These are phyloP conservation scores for Polydesmus complanatus DNA, from an alignment of 2,888 invertebrate species.

Conservation along the genomic window DNA sequence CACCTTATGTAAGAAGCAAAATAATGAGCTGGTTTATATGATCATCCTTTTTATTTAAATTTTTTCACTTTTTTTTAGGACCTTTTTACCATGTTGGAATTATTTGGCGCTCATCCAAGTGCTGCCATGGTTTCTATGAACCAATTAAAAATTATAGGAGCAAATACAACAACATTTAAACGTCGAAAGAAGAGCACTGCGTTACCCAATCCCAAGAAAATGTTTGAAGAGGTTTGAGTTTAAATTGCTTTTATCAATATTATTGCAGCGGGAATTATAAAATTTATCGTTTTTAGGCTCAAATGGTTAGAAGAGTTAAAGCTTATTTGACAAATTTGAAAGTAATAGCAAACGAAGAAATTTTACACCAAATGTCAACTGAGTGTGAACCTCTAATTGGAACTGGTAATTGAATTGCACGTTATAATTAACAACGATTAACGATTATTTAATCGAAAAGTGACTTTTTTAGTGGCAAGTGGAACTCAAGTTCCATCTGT, in stretches of 20 bases:
- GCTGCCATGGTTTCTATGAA: slow-evolving; percentile 78
- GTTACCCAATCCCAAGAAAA: slow-evolving; percentile 89
- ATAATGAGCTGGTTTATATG: no score
- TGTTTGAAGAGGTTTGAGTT: slow-evolving; percentile 71
- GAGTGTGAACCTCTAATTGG: slow-evolving; percentile 57
- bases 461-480: no score
- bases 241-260: slow-evolving; percentile 3
- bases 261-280: background rate
- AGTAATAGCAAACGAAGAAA: slow-evolving; percentile 80
- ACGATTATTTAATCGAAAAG: no score
- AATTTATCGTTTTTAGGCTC: slow-evolving; percentile 42
- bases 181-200: slow-evolving; percentile 76
- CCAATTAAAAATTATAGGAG: slow-evolving; percentile 58
- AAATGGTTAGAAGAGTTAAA: slow-evolving; percentile 94
- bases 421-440: no score
- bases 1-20: slow-evolving; percentile 46
- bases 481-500: background rate
- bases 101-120: slow-evolving; percentile 73
- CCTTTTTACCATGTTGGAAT: slow-evolving; percentile 64
- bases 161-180: slow-evolving; percentile 60
- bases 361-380: slow-evolving; percentile 71
- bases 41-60: background rate
- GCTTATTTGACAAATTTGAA: slow-evolving; percentile 87
- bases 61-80: slow-evolving; percentile 43
- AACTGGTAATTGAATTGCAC: no score